A percentile compares a stretch with the other conserved stretches of the same genome.
These are phyloP conservation scores for Papilio dardanus DNA, from an alignment of 1,140 invertebrate genomes.

Conservation along the genomic window DNA sequence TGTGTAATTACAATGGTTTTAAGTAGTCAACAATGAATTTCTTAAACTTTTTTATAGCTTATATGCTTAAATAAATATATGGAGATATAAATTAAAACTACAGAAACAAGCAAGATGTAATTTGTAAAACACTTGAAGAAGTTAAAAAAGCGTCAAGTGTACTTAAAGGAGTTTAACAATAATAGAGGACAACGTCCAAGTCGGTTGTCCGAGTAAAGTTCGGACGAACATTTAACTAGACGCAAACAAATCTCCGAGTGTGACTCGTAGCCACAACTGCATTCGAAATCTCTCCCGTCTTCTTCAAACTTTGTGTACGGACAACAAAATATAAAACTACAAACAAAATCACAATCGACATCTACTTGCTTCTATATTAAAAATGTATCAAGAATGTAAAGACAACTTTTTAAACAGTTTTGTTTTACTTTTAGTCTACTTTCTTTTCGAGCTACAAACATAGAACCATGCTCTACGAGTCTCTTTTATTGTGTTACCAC, in stretches of 20 bases:
- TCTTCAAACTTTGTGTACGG: conserved; percentile 51
- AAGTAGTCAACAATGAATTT: too few relatives aligned
- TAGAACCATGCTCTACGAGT: neutral
- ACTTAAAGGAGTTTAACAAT: conserved; percentile 59
- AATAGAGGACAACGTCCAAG: conserved; percentile 69
- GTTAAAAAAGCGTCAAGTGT: conserved; percentile 17
- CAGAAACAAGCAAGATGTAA: neutral
- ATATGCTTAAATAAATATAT: too few relatives aligned
- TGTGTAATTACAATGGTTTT: too few relatives aligned
- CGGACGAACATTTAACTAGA: conserved; percentile 76
- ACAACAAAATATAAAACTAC: conserved; percentile 16
- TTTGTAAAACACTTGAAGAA: neutral
- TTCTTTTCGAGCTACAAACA: neutral
- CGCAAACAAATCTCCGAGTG: conserved; percentile 61
- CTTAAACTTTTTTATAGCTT: too few relatives aligned
- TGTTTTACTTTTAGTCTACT: too few relatives aligned
- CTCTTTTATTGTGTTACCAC: neutral
- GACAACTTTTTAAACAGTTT: neutral
- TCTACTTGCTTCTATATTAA: conserved; percentile 11
- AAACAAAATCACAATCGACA: neutral
- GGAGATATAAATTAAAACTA: too few relatives aligned
- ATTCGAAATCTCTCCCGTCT: conserved; percentile 48
- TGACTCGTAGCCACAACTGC: conserved; percentile 66
- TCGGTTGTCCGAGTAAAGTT: conserved; percentile 72
- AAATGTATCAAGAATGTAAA: neutral